Percentiles rank a stretch among this genome's conserved stretches.
phyloP scores from a whole-genome alignment of 2,113 vertebrate genomes.

The Melospiza georgiana region DNA sequence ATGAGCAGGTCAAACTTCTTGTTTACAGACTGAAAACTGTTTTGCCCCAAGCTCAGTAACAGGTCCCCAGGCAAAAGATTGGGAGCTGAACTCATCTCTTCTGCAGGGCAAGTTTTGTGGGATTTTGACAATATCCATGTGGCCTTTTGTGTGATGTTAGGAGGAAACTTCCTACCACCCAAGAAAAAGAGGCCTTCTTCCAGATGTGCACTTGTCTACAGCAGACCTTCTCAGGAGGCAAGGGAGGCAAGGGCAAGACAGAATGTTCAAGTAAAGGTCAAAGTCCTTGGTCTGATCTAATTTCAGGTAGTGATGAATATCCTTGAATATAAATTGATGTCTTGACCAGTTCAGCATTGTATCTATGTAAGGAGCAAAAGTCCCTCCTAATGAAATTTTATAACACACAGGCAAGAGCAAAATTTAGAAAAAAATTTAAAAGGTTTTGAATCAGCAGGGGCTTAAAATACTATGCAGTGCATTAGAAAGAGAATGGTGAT shows the following conservation, averaged over 20 bases:
- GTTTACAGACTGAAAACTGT: constrained; percentile 54
- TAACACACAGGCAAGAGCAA: background rate
- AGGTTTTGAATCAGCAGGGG: background rate
- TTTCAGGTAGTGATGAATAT: constrained; percentile 20
- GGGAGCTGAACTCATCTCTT: constrained; percentile 28
- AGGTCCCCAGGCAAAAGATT: constrained; percentile 9
- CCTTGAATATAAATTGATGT: background rate
- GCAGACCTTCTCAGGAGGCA: background rate
- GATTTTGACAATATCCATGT: constrained; percentile 38
- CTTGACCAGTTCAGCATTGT: background rate
- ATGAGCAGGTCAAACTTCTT: constrained; percentile 46
- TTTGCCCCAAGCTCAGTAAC: constrained; percentile 42
- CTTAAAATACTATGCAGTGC: background rate
- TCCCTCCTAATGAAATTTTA: background rate
- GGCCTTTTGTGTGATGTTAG: background rate
- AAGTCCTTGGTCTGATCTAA: background rate
- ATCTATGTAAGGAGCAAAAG: background rate
- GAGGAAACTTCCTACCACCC: background rate
- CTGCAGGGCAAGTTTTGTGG: background rate
- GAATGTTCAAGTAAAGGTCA: background rate
- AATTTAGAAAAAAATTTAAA: background rate
- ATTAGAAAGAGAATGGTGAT: background rate
- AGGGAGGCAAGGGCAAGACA: background rate
- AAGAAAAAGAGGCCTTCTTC: background rate
- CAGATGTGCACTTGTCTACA: background rate